Percentiles rank a stretch among this genome's conserved stretches.
Evolutionary conservation across 2,113 vertebrate species (phyloP).

Genomic region (Sinocyclocheilus grahami): DNA sequence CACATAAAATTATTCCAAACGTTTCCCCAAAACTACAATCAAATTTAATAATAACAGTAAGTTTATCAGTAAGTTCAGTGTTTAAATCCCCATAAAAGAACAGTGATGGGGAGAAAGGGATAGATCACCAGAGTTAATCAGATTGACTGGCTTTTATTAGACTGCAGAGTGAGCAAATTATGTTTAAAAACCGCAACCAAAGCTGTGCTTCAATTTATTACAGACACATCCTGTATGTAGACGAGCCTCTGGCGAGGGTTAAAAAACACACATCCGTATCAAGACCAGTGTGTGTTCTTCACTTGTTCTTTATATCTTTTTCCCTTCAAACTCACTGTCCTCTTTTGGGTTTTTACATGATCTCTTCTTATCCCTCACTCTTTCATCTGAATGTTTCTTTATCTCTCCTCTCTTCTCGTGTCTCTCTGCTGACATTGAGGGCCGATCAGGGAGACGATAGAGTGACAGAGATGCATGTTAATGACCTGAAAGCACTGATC

Average conservation of each 20-base stretch:
- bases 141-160: constrained; percentile 33
- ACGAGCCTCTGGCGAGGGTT: constrained; percentile 26
- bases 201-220: constrained; percentile 37
- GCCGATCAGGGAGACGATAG: constrained; percentile 51
- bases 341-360: constrained; percentile 46
- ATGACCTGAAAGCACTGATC: constrained; percentile 66
- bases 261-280: constrained; percentile 7
- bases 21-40: no score
- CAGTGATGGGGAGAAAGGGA: background rate
- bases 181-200: constrained; percentile 28
- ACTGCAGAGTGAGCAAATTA: constrained; percentile 40
- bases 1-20: no score
- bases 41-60: background rate
- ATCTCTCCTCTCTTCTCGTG: constrained; percentile 16
- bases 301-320: constrained; percentile 33
- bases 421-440: constrained; percentile 44
- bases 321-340: background rate
- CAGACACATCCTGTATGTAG: constrained; percentile 29
- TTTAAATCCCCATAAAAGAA: background rate
- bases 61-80: background rate
- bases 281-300: constrained; percentile 13
- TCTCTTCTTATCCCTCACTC: constrained; percentile 45
- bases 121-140: constrained; percentile 18
- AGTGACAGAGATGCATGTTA: constrained; percentile 66
- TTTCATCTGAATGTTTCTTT: constrained; percentile 61